A percentile compares a stretch with the other conserved stretches of the same genome.
Conservation (phyloP, 2,113 vertebrate species). For the Prionailurus bengalensis region DNA sequence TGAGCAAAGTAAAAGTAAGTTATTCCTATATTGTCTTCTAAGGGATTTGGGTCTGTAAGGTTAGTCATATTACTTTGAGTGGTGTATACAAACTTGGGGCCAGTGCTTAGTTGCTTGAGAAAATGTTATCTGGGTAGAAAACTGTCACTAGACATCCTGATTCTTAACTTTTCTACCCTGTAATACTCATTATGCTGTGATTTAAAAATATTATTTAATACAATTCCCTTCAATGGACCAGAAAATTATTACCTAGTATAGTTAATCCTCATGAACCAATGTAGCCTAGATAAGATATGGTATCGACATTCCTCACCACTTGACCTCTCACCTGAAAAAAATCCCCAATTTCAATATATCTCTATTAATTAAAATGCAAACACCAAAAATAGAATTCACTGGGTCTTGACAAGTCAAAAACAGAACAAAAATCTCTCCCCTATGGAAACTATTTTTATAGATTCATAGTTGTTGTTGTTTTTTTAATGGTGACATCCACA, state of each 20-base stretch:
- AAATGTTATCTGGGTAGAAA: background rate
- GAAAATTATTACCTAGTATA: background rate
- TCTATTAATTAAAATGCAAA: constrained; percentile 13
- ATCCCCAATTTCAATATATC: background rate
- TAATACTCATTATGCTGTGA: background rate
- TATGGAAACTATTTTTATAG: background rate
- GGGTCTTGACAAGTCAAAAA: background rate
- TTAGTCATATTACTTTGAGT: background rate
- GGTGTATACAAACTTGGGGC: background rate
- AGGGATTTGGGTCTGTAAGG: background rate
- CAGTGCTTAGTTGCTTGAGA: background rate
- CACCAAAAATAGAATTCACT: background rate
- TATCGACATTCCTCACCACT: background rate
- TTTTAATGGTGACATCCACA: background rate
- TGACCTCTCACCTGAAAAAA: background rate
- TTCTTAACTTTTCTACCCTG: background rate
- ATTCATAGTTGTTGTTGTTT: background rate
- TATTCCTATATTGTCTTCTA: background rate
- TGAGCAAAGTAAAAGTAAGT: background rate
- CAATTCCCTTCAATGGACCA: background rate
- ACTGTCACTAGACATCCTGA: background rate
- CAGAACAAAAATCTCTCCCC: background rate
- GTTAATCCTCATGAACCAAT: background rate
- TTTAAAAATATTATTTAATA: constrained; percentile 24
- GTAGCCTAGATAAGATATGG: background rate